These are phyloP conservation scores for Yponomeuta sedellus DNA, from an alignment of 2,888 invertebrate genomes.

Conservation along the genomic window DNA sequence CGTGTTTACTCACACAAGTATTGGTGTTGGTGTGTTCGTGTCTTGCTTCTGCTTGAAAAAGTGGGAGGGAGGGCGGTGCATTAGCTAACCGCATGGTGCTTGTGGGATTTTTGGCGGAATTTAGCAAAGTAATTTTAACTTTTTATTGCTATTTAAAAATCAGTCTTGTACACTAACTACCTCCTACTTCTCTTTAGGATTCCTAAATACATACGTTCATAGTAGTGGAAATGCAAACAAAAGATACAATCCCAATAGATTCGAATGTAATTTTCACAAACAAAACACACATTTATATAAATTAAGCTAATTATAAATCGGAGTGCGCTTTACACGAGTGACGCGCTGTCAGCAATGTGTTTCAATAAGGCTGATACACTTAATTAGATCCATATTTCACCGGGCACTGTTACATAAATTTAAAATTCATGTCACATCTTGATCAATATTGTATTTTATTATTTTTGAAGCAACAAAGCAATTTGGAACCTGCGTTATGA, in stretches of 20 bases:
- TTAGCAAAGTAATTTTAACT: too few species aligned
- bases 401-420: neutral
- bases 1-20: too few species aligned
- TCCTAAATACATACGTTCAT: too few species aligned
- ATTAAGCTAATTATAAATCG: slow-evolving; percentile 17
- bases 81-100: too few species aligned
- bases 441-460: neutral
- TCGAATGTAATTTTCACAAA: neutral
- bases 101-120: too few species aligned
- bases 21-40: too few species aligned
- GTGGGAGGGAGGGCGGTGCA: too few species aligned
- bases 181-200: too few species aligned
- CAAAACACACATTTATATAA: slow-evolving; percentile 16
- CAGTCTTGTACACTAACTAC: too few species aligned
- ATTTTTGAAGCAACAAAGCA: neutral
- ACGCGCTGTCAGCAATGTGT: slow-evolving; percentile 16
- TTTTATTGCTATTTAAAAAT: too few species aligned
- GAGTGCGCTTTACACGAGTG: slow-evolving; percentile 15
- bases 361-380: slow-evolving; percentile 18
- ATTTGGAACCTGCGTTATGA: neutral
- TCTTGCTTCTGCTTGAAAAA: too few species aligned
- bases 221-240: neutral
- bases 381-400: slow-evolving; percentile 19
- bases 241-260: neutral
- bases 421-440: neutral